phyloP scores from a whole-genome alignment of 2,797 vertebrate species.

The Psittacula derbiana region DNA sequence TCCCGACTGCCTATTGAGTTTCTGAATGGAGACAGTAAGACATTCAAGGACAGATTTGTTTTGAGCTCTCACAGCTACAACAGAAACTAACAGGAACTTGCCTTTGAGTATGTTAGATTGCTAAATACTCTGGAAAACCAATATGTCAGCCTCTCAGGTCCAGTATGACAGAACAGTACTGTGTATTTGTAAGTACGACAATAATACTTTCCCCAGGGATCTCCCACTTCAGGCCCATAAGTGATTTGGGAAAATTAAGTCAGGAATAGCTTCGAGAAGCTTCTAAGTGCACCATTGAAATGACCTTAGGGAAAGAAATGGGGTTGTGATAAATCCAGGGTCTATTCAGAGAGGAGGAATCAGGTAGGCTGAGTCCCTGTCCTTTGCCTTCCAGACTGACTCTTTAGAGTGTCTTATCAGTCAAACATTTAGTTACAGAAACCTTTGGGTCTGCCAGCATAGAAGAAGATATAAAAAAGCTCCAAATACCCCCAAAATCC shows the following conservation, averaged over 20 bases:
- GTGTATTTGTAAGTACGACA: not conserved
- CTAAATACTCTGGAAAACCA: not conserved
- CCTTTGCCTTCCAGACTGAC: not conserved
- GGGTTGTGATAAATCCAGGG: not conserved
- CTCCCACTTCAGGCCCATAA: not conserved
- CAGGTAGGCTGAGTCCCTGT: not conserved
- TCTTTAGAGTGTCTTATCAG: rapidly evolving
- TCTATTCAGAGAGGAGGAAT: not conserved
- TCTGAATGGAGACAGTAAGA: rapidly evolving
- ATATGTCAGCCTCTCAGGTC: not conserved
- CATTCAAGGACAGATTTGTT: not conserved
- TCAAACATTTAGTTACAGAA: not conserved
- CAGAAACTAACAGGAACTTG: not conserved
- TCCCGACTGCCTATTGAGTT: not conserved
- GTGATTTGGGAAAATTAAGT: not conserved
- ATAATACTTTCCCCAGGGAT: not conserved
- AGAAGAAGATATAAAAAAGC: not conserved
- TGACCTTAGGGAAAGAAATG: not conserved
- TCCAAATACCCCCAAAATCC: not conserved
- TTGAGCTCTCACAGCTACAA: not conserved
- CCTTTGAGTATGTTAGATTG: not conserved
- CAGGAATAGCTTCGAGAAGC: not conserved
- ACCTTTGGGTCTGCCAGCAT: not conserved
- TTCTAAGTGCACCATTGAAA: not conserved
- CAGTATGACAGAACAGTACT: rapidly evolving